Base-by-base conservation (phyloP, 2,113 vertebrate genomes). In the Columba livia region DNA sequence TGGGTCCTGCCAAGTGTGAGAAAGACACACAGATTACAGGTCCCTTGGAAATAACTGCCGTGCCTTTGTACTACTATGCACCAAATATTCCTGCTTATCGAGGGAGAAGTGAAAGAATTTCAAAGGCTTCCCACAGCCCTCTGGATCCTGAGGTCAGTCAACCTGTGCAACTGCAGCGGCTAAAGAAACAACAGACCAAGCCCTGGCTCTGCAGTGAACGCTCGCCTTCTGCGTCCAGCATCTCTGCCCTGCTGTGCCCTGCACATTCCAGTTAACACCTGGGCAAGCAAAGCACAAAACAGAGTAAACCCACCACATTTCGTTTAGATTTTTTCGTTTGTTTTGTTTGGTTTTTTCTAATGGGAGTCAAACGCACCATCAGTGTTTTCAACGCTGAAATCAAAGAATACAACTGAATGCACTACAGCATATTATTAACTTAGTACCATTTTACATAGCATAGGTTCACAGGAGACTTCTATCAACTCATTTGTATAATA, bases 261-360 rank as follows among this genome's bases (percentile, higher is more conserved):
- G 21, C 14, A 5, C 0, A 0, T 20, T 26, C 0, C 0, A 31
- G 19, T 32, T n/a, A 56, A 44, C 42, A 12, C 11, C 36, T 29
- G 20, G 29, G 61, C 26, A 51, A 56, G 5, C 16, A 16, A 47
- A 19, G 44, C 17, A 74, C 47, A 71, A 73, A 81, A 56, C 21
- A 64, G 20, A 88, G 31, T 5, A 82, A 88, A 78, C 2, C 9
- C 5, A 9, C 9, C 51, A 24, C 31, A 36, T 56, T 61, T 72
- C 6, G 34, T 53, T 64, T 47, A 66, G 17, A 19, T 47, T 47
- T 47, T 6, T 42, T 15, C 15, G 40, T 42, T 44, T 44, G 44
- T 44, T 44, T 18, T 38, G 38, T 26, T 5, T 11, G 9, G 58
- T 26, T 19, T 79, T 66, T 38, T 6, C 29, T 50, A 57, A 5